Evolutionary conservation across 1,140 invertebrate species (phyloP).

Genomic region (Apis cerana): DNA sequence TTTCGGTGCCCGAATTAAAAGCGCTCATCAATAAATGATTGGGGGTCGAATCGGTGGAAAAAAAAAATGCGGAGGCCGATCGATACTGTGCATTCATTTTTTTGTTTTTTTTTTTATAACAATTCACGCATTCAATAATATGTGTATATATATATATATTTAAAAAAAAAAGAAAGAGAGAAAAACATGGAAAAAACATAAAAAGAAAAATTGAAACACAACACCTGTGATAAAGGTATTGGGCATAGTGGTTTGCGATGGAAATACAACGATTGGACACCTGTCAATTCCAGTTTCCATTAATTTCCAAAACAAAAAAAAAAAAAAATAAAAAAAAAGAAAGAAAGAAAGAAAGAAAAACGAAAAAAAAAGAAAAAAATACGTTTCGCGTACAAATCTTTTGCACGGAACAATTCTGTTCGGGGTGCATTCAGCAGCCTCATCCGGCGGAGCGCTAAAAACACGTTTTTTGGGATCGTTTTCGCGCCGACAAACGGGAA

Average conservation of each 20-base stretch:
- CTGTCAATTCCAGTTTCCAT: conserved; percentile 36
- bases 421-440: not conserved
- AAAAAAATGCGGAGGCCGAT: not conserved
- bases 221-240: conserved; percentile 28
- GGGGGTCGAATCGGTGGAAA: not conserved
- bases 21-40: conserved; percentile 10
- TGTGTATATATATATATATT: too few species aligned
- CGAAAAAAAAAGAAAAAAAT: not conserved
- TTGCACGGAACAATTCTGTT: conserved; percentile 1
- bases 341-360: not conserved
- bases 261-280: conserved; percentile 19
- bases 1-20: conserved; percentile 11
- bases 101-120: not conserved
- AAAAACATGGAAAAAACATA: not conserved
- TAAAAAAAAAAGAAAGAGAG: not conserved
- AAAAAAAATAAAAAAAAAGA: not conserved
- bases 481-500: conserved; percentile 12
- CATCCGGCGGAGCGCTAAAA: conserved; percentile 14
- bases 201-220: conserved; percentile 7
- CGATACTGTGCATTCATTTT: not conserved
- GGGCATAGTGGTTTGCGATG: not conserved
- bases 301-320: conserved; percentile 8
- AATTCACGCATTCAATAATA: not conserved
- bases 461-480: conserved; percentile 33
- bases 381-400: conserved; percentile 23